Evolutionary conservation across 1,140 invertebrate species (phyloP), one percentile per base, ranked within the genome.

Genomic region (Drosophila serrata): DNA sequence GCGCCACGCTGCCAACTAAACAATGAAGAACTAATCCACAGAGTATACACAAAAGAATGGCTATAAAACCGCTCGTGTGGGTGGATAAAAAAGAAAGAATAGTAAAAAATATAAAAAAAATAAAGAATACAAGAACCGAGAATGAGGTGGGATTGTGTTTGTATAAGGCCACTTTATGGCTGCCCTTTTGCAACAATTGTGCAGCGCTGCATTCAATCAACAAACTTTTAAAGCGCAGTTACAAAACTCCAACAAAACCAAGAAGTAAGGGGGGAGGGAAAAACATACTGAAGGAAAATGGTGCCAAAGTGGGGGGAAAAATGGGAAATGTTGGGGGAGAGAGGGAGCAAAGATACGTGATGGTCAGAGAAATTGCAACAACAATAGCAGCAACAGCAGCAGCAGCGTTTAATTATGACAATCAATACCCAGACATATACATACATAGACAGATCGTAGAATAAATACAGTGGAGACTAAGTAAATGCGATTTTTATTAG

Each of bases 31-130:
- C 84, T 88, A 90, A 88, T 88, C 84, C 84, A 80, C 76, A 74
- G 85, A 90, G 85, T 82, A 84, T 90, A 88, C 84, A 88, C 84
- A 88, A 88, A 88, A 84, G 85, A 88, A 88, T 88, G 82, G 81
- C 84, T 70, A 88, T 88, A 90, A 87, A 87, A 90, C 80, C 58
- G 69, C 19, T 72, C 51, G 51, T 70, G 33, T 72, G 53, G 31
- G 51, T 39, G 24, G 31, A 63, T 60, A 40, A 58, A 24, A n/a
- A 58, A n/a, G n/a, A 15, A 24, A 4, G 9, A 9, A 12, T n/a
- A n/a, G n/a, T n/a, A n/a, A n/a, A n/a, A n/a, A n/a, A n/a, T n/a
- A n/a, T n/a, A 48, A n/a, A 27, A 27, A 46, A 24, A 27, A 48
- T 15, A 17, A 15, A 22, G 27, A 22, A 57, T 49, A 39, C 17